Conservation (phyloP, 2,113 vertebrate species). For the Vombatus ursinus region DNA sequence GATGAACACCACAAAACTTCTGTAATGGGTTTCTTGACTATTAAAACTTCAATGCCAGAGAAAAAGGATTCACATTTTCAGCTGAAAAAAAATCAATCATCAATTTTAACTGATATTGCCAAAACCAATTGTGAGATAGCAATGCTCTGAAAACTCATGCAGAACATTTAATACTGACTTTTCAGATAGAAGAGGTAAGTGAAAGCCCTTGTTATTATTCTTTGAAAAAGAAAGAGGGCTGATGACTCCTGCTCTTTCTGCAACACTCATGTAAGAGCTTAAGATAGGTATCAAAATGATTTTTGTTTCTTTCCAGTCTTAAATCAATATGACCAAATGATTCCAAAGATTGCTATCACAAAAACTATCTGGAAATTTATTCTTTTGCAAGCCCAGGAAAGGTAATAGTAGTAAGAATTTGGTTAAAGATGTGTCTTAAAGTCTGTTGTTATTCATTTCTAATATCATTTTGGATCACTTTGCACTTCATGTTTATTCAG, state of each 20-base stretch:
- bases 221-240: not conserved
- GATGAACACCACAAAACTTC: not conserved
- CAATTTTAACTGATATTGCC: not conserved
- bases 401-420: not conserved
- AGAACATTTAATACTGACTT: not conserved
- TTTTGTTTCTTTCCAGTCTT: not conserved
- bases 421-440: not conserved
- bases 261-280: not conserved
- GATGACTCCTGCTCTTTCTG: not conserved
- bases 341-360: not conserved
- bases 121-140: not conserved
- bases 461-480: not conserved
- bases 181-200: not conserved
- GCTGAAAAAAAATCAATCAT: not conserved
- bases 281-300: not conserved
- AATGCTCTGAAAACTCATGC: not conserved
- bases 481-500: not conserved
- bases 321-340: not conserved
- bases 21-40: not conserved
- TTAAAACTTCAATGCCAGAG: not conserved
- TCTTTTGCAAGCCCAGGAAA: not conserved
- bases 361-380: not conserved
- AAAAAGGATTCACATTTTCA: not conserved
- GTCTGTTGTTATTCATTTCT: not conserved
- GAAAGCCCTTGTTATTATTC: not conserved